Evolutionary conservation across 2,113 vertebrate genomes (phyloP).

Genomic region (Sceloporus undulatus): DNA sequence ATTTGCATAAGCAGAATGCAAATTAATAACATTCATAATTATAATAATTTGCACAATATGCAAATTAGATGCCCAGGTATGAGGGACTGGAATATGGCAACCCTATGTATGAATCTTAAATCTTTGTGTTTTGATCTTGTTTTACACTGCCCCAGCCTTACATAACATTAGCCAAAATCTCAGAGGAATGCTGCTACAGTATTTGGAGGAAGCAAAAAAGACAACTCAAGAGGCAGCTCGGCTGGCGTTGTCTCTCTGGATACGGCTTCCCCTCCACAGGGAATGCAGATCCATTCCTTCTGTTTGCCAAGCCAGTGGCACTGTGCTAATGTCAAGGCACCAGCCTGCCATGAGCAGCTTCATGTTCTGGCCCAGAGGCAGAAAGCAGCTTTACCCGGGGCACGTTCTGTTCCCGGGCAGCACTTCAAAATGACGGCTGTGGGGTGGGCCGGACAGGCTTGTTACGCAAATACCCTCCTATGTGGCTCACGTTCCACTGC

Average conservation of each 20-base stretch:
- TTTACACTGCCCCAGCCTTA: too few relatives aligned
- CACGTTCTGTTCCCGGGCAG: slow-evolving; percentile 23
- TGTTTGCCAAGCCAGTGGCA: not conserved
- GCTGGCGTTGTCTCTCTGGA: slow-evolving; percentile 11
- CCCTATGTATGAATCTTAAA: too few relatives aligned
- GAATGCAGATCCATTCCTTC: not conserved
- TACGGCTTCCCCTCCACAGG: not conserved
- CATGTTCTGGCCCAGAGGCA: not conserved
- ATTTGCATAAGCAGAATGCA: too few relatives aligned
- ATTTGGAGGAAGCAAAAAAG: not conserved
- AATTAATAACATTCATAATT: too few relatives aligned
- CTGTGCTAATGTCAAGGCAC: not conserved
- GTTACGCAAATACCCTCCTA: not conserved
- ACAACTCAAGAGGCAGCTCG: not conserved
- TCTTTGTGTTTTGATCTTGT: too few relatives aligned
- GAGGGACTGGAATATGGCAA: too few relatives aligned
- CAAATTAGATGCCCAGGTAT: too few relatives aligned
- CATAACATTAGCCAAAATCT: too few relatives aligned
- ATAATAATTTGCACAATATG: too few relatives aligned
- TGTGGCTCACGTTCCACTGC: not conserved
- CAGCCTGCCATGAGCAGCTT: not conserved
- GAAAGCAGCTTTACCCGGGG: not conserved
- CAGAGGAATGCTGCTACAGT: not conserved
- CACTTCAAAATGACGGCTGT: not conserved
- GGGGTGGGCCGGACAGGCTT: slow-evolving; percentile 9